These are phyloP conservation scores for Acromyrmex echinatior DNA, from an alignment of 1,140 invertebrate genomes.

Conservation along the genomic window DNA sequence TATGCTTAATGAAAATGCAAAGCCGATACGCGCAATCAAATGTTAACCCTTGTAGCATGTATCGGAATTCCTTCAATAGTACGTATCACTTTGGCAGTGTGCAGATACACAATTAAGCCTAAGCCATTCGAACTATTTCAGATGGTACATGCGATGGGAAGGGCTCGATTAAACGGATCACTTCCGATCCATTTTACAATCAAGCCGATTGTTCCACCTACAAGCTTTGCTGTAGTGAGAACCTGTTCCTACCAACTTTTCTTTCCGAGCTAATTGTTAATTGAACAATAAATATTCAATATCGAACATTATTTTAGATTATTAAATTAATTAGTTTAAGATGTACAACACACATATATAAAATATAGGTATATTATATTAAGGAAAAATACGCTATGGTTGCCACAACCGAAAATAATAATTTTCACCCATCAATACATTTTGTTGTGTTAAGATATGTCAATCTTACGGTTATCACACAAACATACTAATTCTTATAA, in stretches of 20 bases:
- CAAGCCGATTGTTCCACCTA: conserved; percentile 42
- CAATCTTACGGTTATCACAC: no score
- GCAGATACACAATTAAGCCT: conserved; percentile 67
- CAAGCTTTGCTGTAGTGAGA: conserved; percentile 22
- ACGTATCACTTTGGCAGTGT: conserved; percentile 33
- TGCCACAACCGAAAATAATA: no score
- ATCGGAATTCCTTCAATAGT: conserved; percentile 69
- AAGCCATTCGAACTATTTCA: conserved; percentile 77
- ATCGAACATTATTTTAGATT: not conserved
- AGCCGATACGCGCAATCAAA: conserved; percentile 63
- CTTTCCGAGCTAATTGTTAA: conserved; percentile 11
- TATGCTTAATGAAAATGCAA: conserved; percentile 51
- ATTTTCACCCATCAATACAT: no score
- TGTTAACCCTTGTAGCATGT: conserved; percentile 40
- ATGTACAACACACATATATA: not conserved
- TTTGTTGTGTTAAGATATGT: no score
- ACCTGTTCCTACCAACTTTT: conserved; percentile 2
- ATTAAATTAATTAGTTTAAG: not conserved
- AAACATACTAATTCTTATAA: no score
- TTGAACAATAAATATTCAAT: conserved; percentile 17
- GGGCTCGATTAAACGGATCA: conserved; percentile 76
- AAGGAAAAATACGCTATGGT: no score
- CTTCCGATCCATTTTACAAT: conserved; percentile 65
- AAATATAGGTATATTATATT: not conserved
- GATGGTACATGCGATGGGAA: conserved; percentile 71